Percentiles rank a stretch among this genome's conserved stretches.
Conservation (phyloP, 2,888 invertebrate species). For the Globia sparganii region DNA sequence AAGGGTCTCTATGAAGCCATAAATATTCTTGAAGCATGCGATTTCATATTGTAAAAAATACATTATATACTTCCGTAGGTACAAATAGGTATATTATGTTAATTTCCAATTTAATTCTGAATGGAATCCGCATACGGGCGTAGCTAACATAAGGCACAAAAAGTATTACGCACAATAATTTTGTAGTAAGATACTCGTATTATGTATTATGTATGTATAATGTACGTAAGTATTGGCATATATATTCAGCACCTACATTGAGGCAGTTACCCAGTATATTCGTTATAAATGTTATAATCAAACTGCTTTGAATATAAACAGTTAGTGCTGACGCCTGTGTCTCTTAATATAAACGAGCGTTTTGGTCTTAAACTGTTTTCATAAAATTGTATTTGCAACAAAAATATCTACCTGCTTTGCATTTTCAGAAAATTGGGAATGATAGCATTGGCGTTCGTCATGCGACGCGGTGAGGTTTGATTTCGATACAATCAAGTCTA, state of each 20-base stretch:
- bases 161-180: slow-evolving; percentile 31
- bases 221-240: not conserved
- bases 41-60: slow-evolving; percentile 14
- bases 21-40: slow-evolving; percentile 40
- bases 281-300: not conserved
- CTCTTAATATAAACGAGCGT: not conserved
- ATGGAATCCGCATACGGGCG: slow-evolving; percentile 10
- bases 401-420: not conserved
- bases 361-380: not conserved
- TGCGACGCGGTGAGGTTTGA: too few relatives aligned
- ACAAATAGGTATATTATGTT: slow-evolving; percentile 48
- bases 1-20: slow-evolving; percentile 19
- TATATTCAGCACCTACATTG: slow-evolving; percentile 24
- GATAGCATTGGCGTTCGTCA: not conserved
- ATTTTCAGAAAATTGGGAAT: not conserved
- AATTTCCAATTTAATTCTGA: slow-evolving; percentile 24
- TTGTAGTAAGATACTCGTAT: slow-evolving; percentile 13
- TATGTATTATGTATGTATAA: not conserved
- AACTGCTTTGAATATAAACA: not conserved
- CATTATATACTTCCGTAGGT: slow-evolving; percentile 25
- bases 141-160: slow-evolving; percentile 20
- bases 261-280: not conserved
- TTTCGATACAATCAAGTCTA: not conserved
- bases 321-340: not conserved
- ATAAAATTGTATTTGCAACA: not conserved